These are phyloP conservation scores for Pollenia angustigena DNA, from an alignment of 2,888 invertebrate genomes.

Conservation along the genomic window DNA sequence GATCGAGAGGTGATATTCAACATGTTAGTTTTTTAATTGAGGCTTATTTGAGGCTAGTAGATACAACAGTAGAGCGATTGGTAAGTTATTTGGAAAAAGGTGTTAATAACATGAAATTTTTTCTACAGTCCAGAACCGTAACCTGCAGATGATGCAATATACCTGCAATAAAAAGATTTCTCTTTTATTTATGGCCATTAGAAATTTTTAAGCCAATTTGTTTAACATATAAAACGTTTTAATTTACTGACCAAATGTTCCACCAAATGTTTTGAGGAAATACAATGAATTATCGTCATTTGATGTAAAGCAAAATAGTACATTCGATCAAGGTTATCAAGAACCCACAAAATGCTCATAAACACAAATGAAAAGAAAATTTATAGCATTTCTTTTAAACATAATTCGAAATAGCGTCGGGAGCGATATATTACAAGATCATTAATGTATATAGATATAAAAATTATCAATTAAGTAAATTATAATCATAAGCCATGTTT, in stretches of 20 bases:
- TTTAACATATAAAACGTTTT: not conserved
- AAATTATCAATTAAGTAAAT: not conserved
- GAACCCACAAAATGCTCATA: not conserved
- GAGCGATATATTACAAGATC: not conserved
- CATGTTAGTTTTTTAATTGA: constrained; percentile 78
- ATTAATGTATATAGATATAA: no score
- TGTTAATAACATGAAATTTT: not conserved
- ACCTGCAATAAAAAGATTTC: no score
- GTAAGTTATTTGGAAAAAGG: not conserved
- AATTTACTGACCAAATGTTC: constrained; percentile 17
- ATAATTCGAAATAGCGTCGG: not conserved
- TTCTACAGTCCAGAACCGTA: no score
- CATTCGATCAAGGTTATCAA: constrained; percentile 43
- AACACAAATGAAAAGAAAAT: constrained; percentile 1
- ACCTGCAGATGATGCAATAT: no score
- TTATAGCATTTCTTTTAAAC: not conserved
- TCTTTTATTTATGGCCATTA: no score
- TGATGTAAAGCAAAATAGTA: constrained; percentile 17
- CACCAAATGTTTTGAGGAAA: constrained; percentile 7
- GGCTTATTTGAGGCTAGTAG: constrained; percentile 77
- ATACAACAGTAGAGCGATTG: constrained; percentile 17
- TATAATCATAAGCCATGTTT: not conserved
- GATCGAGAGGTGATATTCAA: constrained; percentile 81
- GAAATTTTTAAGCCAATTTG: no score
- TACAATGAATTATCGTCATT: constrained; percentile 30